Conservation (phyloP, 2,797 vertebrate genomes). For the Vipera ursinii region DNA sequence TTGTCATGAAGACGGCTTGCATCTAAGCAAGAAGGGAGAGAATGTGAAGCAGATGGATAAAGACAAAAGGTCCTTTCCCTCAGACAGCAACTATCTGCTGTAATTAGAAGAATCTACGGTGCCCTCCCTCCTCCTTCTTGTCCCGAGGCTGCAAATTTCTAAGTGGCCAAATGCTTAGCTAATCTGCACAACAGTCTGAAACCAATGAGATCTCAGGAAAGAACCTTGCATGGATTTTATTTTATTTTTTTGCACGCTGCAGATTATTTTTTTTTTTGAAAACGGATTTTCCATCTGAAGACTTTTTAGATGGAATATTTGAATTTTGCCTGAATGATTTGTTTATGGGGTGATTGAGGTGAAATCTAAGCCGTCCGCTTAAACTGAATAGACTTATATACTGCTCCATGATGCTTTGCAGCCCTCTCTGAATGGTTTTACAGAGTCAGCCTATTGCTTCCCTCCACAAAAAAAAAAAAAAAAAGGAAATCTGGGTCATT, state of each 20-base stretch:
- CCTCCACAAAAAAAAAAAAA: too few relatives aligned
- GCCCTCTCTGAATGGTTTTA: not conserved
- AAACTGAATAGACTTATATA: not conserved
- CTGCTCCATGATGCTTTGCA: not conserved
- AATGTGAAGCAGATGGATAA: not conserved
- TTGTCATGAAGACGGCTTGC: not conserved
- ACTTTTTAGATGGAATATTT: not conserved
- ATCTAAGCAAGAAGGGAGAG: not conserved
- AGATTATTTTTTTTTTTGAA: not conserved
- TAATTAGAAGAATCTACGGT: not conserved
- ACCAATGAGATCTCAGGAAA: not conserved
- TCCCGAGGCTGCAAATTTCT: not conserved
- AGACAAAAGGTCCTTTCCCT: not conserved
- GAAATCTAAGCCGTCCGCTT: not conserved
- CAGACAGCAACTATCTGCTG: not conserved
- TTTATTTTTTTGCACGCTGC: not conserved
- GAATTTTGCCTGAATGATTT: not conserved
- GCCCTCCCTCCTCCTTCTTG: not conserved
- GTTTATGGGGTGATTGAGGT: not conserved
- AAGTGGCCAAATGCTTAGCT: not conserved
- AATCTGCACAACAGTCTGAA: not conserved
- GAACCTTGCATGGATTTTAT: not conserved
- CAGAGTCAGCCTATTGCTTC: too few relatives aligned
- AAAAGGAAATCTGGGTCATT: too few relatives aligned
- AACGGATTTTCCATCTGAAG: not conserved